These are phyloP conservation scores for Amiota minor DNA, from an alignment of 2,888 invertebrate genomes.

Conservation along the genomic window DNA sequence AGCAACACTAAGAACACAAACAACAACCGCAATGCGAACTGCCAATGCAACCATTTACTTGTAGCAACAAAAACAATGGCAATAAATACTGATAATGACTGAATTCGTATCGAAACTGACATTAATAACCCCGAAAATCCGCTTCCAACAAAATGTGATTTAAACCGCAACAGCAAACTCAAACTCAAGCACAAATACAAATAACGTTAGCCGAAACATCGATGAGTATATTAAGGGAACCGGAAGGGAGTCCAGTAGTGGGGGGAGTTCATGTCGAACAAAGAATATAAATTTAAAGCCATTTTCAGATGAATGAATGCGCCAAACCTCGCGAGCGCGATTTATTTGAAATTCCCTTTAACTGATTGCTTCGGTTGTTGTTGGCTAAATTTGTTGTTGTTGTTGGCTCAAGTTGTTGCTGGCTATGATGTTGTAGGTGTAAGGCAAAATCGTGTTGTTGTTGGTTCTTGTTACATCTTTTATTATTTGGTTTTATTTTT, in stretches of 20 bases:
- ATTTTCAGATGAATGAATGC: conserved; percentile 20
- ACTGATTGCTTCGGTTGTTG: conserved; percentile 16
- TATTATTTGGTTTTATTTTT: too few relatives aligned
- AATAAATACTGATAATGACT: conserved; percentile 24
- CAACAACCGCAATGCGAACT: conserved; percentile 7
- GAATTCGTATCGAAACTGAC: conserved; percentile 25
- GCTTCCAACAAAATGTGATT: conserved; percentile 10
- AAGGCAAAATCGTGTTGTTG: neutral
- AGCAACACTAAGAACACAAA: neutral
- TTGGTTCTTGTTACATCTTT: neutral
- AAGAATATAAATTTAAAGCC: conserved; percentile 16
- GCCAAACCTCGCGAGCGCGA: conserved; percentile 14
- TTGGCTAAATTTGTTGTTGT: conserved; percentile 7
- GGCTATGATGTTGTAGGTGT: neutral
- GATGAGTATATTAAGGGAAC: neutral
- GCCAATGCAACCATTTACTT: neutral
- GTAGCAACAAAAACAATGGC: neutral
- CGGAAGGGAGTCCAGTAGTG: neutral
- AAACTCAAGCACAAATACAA: neutral
- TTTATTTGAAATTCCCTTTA: conserved; percentile 26
- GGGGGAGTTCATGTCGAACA: neutral
- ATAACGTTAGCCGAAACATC: neutral
- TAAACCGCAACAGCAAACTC: conserved; percentile 1
- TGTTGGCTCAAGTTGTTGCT: conserved; percentile 1
- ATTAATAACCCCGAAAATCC: conserved; percentile 23